Base-by-base conservation (phyloP, 2,113 vertebrate species). In the Peucedramus taeniatus region DNA sequence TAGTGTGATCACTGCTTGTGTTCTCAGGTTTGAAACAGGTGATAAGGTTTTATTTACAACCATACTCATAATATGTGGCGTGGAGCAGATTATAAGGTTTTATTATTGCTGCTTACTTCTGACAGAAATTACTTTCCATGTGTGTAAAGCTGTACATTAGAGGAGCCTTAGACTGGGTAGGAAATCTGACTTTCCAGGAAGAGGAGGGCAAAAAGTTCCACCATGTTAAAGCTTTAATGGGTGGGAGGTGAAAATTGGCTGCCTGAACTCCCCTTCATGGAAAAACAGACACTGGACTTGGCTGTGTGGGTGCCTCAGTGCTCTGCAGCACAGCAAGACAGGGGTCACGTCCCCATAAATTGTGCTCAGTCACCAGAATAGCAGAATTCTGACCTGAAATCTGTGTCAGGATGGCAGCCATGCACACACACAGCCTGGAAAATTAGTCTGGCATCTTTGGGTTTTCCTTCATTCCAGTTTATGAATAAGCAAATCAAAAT, bases 31-130 rank as follows among this genome's bases (percentile, higher is more conserved):
- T 78, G 53, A 88, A 81, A 66, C 60, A 75, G n/a, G 76, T 83
- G 76, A 89, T 94, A 94, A 94, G 60, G 53, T 68, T 94, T 96
- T 94, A 75, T 92, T 95, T 96, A 95, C 93, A 93, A 39, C 80
- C 65, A 45, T 15, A 45, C 37, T 92, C 68, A 31, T 84, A 91
- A 54, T 87, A 87, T 68, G 83, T 97, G 76, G 83, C 47, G 6
- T 61, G 80, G 72, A 93, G 45, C n/a, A 87, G 42, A 83, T 40
- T 39, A 94, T 90, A 93, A 95, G 72, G 76, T 81, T 97, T 95
- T 82, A 92, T 90, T 95, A 93, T 65, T 94, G 28, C 83, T 82
- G 35, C 69, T 72, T 90, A 71, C 28, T 92, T 89, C 79, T 83
- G 70, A 78, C 87, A 93, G 40, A 82, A 87, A 87, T 89, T 71